A percentile compares a stretch with the other conserved stretches of the same genome.
These are phyloP conservation scores for Epinotia ramella DNA, from an alignment of 2,888 invertebrate species.

Conservation along the genomic window DNA sequence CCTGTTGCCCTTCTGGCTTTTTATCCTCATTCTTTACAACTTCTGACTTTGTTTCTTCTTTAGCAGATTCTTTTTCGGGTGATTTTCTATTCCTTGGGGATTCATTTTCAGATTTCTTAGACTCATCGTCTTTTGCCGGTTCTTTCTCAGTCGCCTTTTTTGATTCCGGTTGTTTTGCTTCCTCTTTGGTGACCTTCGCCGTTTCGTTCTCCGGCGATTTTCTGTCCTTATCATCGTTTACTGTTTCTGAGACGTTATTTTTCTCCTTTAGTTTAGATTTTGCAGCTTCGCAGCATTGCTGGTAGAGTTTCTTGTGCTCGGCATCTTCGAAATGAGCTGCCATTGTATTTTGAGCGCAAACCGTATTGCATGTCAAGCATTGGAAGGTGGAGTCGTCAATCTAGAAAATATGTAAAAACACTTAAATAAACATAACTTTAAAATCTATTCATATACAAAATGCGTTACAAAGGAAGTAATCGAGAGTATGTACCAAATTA, in stretches of 20 bases:
- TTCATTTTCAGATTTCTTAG: constrained; percentile 4
- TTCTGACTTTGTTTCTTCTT: constrained; percentile 17
- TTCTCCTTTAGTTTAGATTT: constrained; percentile 4
- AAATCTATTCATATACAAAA: too few species aligned
- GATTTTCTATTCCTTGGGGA: constrained; percentile 12
- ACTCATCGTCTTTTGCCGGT: background rate
- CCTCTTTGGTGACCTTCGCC: background rate
- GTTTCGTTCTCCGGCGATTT: background rate
- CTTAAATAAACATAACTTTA: too few species aligned
- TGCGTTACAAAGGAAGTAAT: too few species aligned
- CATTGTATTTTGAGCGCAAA: constrained; percentile 49
- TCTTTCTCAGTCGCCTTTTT: background rate
- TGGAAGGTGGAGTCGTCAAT: constrained; percentile 61
- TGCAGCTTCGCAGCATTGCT: constrained; percentile 44
- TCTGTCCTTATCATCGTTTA: constrained; percentile 11
- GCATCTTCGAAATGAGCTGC: constrained; percentile 49
- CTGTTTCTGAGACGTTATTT: constrained; percentile 15
- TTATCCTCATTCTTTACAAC: background rate
- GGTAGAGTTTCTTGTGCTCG: constrained; percentile 51
- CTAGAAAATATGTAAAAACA: constrained; percentile 50
- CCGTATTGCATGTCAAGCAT: constrained; percentile 62
- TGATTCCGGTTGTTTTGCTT: constrained; percentile 14
- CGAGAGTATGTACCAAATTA: too few species aligned
- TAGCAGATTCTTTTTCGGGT: constrained; percentile 8
- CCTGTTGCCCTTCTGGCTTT: constrained; percentile 8